Evolutionary conservation across 2,113 vertebrate genomes (phyloP), one percentile per base, ranked within the genome.

Genomic region (Camelus dromedarius): DNA sequence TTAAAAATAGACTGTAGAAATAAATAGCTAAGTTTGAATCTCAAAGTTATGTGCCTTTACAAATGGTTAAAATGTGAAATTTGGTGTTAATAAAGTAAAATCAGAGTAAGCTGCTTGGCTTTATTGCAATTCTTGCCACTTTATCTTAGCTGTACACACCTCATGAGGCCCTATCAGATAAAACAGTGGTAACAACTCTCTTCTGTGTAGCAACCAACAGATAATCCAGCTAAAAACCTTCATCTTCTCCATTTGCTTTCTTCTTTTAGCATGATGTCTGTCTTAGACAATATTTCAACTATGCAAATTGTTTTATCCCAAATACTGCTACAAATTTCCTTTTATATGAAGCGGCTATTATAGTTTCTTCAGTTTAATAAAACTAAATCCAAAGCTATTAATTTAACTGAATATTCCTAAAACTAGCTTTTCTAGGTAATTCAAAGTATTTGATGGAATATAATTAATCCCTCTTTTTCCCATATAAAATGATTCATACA

Each of bases 61-160:
- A 89, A 91, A 75, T 81, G 11, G 35, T 81, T 96, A 10, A 8
- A 81, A 81, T 94, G 20, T 81, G 26, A 95, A 89, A 52, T 32
- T 18, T 69, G 7, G 32, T 89, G 32, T 48, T 58, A 92, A 32
- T 42, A 48, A 8, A 81, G 32, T 76, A 81, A 94, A 94, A 92
- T 60, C 64, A 94, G 60, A 72, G 19, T 60, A 6, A 35, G 10
- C n/a, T 19, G 3, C 16, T 50, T 11, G 14, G 4, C 69, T 92
- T 89, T 70, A 76, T 89, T 62, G 13, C 20, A 64, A 28, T 5
- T 52, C 12, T 66, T 76, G 62, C 73, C 26, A 69, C 19, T 24
- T 93, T 87, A 95, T 91, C 32, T 88, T 80, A 85, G 46, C 22
- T 82, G 3, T 52, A 32, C 4, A 56, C 20, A 80, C 67, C 75